Evolutionary conservation across 2,113 vertebrate genomes (phyloP).

Genomic region (Xiphophorus maculatus): DNA sequence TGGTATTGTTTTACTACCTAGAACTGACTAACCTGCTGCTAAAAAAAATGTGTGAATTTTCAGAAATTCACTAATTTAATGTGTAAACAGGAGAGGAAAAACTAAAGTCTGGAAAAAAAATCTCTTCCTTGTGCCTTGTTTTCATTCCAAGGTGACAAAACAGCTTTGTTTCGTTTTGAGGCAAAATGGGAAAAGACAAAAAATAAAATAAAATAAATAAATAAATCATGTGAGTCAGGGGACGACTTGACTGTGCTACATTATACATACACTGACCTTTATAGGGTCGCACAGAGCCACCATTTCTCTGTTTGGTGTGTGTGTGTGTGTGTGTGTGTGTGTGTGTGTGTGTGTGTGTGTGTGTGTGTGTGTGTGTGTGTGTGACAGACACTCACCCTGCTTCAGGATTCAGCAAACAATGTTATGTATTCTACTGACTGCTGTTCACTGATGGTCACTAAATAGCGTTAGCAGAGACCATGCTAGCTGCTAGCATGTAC

Average conservation of each 20-base stretch:
- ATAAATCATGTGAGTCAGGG: slow-evolving; percentile 22
- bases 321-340: slow-evolving; percentile 19
- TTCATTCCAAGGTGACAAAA: neutral
- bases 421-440: slow-evolving; percentile 37
- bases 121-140: neutral
- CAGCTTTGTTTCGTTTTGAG: neutral
- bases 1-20: no score
- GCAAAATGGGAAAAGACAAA: neutral
- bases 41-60: no score
- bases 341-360: neutral
- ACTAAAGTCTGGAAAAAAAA: neutral
- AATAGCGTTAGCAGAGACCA: neutral
- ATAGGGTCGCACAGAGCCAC: slow-evolving; percentile 24
- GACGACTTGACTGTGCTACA: slow-evolving; percentile 47
- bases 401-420: slow-evolving; percentile 53
- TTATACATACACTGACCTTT: slow-evolving; percentile 71
- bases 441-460: slow-evolving; percentile 6
- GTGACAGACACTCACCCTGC: slow-evolving; percentile 21
- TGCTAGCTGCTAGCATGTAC: neutral
- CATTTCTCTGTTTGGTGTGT: neutral
- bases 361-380: slow-evolving; percentile 11
- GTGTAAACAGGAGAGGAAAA: neutral
- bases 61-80: no score
- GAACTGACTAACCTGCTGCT: no score
- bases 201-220: neutral